Conservation (phyloP, 2,888 invertebrate genomes). For the Hyposoter didymator region DNA sequence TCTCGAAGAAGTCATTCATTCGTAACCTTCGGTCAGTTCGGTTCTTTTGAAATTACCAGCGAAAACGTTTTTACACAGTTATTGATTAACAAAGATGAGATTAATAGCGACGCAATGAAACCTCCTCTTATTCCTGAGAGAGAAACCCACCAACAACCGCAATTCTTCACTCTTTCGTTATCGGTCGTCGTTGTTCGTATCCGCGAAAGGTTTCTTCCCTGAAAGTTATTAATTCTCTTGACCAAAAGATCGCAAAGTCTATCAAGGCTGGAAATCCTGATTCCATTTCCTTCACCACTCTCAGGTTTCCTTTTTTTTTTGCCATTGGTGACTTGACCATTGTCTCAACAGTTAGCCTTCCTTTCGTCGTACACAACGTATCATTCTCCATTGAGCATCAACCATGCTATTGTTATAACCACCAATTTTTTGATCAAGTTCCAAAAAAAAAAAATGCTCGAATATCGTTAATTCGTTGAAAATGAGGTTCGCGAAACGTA, state of each 20-base stretch:
- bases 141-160: slow-evolving; percentile 32
- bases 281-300: not conserved
- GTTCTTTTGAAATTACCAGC: too few relatives aligned
- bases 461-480: not conserved
- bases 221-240: slow-evolving; percentile 77
- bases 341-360: not conserved
- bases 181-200: slow-evolving; percentile 53
- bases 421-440: not conserved
- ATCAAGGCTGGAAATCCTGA: slow-evolving; percentile 44
- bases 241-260: slow-evolving; percentile 55
- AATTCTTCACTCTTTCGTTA: slow-evolving; percentile 57
- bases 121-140: not conserved
- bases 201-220: slow-evolving; percentile 75
- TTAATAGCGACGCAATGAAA: slow-evolving; percentile 6
- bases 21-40: too few relatives aligned
- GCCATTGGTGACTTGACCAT: not conserved
- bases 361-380: not conserved
- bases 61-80: not conserved
- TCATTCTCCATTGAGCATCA: not conserved
- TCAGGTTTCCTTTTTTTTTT: not conserved
- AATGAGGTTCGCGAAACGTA: not conserved
- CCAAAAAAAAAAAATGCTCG: not conserved
- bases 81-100: not conserved
- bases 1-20: too few relatives aligned
- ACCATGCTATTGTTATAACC: not conserved